A percentile compares a stretch with the other conserved stretches of the same genome.
Evolutionary conservation across 30 jellyfish, hydroid and myxozoan species (phyloP).

Genomic region (Turritopsis dohrnii): DNA sequence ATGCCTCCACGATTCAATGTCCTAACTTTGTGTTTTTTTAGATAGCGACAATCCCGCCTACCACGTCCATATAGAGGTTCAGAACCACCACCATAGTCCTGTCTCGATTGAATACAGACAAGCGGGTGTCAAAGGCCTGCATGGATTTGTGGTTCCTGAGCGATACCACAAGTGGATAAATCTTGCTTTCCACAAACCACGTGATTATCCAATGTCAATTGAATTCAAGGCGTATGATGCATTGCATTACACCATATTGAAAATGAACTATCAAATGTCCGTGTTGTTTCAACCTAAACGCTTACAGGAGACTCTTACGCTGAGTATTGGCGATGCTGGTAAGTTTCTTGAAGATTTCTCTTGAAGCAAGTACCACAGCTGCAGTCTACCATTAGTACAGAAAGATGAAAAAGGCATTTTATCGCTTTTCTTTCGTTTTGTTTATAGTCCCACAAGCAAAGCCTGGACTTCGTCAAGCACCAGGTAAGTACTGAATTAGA

Average conservation of each 20-base stretch:
- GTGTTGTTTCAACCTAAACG: neutral
- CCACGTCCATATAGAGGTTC: conserved; percentile 7
- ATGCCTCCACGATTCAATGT: neutral
- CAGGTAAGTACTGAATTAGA: neutral
- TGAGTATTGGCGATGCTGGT: conserved; percentile 20
- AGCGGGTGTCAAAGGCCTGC: conserved; percentile 6
- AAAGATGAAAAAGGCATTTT: neutral
- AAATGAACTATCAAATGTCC: neutral
- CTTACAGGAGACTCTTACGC: neutral
- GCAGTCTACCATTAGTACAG: neutral
- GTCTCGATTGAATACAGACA: conserved; percentile 15
- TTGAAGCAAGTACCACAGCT: neutral
- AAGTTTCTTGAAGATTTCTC: neutral
- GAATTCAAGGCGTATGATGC: conserved; percentile 19
- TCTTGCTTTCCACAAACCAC: neutral
- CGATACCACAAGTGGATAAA: conserved; percentile 11
- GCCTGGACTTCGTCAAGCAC: neutral
- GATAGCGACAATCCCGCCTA: neutral
- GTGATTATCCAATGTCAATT: conserved; percentile 18
- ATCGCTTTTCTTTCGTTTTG: neutral
- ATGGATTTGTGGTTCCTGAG: neutral
- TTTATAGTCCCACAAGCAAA: conserved; percentile 7
- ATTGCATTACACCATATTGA: neutral
- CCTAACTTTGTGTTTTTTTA: neutral
- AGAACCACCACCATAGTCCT: conserved; percentile 11